Evolutionary conservation across 2,113 vertebrate species (phyloP).

Genomic region (Perognathus longimembris): DNA sequence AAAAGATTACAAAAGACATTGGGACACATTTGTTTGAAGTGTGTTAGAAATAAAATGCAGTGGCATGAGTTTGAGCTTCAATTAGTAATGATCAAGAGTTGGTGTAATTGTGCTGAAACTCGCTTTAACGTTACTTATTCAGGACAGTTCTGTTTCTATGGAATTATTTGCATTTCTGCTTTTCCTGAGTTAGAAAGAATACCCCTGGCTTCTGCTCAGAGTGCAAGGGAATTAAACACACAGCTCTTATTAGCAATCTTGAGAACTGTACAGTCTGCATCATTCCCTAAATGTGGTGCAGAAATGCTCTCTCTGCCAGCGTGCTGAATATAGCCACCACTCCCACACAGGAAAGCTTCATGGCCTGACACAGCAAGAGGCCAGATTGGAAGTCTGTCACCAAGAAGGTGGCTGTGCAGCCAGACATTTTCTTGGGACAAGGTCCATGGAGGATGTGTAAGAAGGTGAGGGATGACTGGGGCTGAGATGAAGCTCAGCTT

Average conservation of each 20-base stretch:
- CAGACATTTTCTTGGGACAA: conserved; percentile 44
- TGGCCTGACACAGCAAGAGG: not conserved
- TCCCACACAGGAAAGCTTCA: conserved; percentile 36
- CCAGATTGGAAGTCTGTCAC: conserved; percentile 52
- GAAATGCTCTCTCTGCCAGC: conserved; percentile 25
- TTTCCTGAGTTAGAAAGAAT: conserved; percentile 61
- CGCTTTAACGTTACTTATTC: conserved; percentile 40
- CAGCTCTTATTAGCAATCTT: conserved; percentile 56
- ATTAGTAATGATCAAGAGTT: conserved; percentile 40
- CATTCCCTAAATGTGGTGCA: conserved; percentile 20
- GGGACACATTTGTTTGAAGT: not conserved
- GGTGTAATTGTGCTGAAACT: conserved; percentile 11
- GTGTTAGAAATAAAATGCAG: conserved; percentile 5
- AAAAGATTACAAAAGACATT: not conserved
- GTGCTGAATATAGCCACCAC: not conserved
- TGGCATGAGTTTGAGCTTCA: not conserved
- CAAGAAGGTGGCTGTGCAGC: conserved; percentile 11
- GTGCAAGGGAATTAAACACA: conserved; percentile 40
- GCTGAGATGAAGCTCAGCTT: not conserved
- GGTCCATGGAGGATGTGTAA: not conserved
- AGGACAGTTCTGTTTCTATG: conserved; percentile 44
- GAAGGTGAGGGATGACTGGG: too few relatives aligned
- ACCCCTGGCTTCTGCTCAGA: conserved; percentile 31
- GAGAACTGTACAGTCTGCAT: conserved; percentile 34
- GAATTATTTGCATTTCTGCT: conserved; percentile 55